phyloP scores from a whole-genome alignment of 2,888 invertebrate genomes.

The Oscheius sp. region DNA sequence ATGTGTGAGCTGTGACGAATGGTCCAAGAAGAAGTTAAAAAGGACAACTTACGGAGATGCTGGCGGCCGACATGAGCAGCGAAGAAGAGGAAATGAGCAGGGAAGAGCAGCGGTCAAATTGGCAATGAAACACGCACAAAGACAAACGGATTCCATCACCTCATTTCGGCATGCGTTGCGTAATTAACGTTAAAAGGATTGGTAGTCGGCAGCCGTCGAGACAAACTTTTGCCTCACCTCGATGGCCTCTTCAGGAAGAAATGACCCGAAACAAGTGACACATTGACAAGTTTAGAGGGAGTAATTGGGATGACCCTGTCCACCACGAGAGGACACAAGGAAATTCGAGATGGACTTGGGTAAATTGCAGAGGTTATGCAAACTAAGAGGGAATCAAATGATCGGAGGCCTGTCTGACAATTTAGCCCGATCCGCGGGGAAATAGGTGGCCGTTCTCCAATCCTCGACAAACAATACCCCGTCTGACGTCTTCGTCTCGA shows the following conservation, averaged over 20 bases:
- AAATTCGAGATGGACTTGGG: too few relatives aligned
- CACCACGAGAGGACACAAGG: too few relatives aligned
- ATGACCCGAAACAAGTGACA: too few relatives aligned
- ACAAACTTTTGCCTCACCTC: too few relatives aligned
- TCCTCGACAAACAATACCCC: conserved; percentile 17
- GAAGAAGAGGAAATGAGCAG: conserved; percentile 21
- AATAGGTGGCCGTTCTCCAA: conserved; percentile 19
- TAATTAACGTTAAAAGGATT: conserved; percentile 34
- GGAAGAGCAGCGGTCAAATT: conserved; percentile 22
- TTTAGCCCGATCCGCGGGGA: conserved; percentile 27
- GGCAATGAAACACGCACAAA: conserved; percentile 26
- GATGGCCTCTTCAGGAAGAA: too few relatives aligned
- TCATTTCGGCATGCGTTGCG: conserved; percentile 32
- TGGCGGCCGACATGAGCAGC: conserved; percentile 26
- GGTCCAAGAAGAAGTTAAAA: not conserved
- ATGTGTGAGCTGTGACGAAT: not conserved
- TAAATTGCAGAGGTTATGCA: not conserved
- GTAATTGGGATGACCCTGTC: too few relatives aligned
- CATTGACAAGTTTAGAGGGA: too few relatives aligned
- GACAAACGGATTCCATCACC: conserved; percentile 32
- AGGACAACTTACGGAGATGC: conserved; percentile 24
- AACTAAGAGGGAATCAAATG: not conserved
- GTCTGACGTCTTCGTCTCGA: not conserved
- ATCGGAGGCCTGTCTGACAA: conserved; percentile 1
- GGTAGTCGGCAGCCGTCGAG: not conserved